Conservation (phyloP, 1,140 invertebrate genomes). For the Antheraea mylitta region DNA sequence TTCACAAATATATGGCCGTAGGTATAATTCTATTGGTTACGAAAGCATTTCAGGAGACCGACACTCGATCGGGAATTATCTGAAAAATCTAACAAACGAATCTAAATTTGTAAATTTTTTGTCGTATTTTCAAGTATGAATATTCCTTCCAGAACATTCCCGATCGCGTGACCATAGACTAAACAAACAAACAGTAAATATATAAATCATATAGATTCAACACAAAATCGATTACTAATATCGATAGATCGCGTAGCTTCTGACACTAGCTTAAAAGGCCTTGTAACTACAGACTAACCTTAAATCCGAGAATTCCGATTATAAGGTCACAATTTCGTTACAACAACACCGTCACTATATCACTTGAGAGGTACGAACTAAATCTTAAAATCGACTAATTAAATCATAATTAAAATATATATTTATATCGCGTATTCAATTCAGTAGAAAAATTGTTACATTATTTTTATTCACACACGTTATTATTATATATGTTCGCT, state of each 20-base stretch:
- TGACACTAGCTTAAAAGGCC: constrained; percentile 68
- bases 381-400: constrained; percentile 51
- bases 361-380: constrained; percentile 69
- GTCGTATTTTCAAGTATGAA: neutral
- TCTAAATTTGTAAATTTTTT: neutral
- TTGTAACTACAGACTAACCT: constrained; percentile 69
- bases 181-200: constrained; percentile 20
- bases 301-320: constrained; percentile 71
- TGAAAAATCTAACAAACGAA: neutral
- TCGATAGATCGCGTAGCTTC: constrained; percentile 55
- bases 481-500: constrained; percentile 45
- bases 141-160: neutral
- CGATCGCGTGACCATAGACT: constrained; percentile 12
- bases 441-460: constrained; percentile 70
- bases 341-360: constrained; percentile 65
- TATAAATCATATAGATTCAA: constrained; percentile 44
- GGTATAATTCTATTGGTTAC: constrained; percentile 29
- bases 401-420: constrained; percentile 56
- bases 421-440: constrained; percentile 37
- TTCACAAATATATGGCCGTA: constrained; percentile 29
- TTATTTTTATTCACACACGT: constrained; percentile 57
- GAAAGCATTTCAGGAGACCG: neutral
- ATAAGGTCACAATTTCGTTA: constrained; percentile 71
- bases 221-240: constrained; percentile 56
- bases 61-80: neutral